phyloP scores from a whole-genome alignment of 2,113 vertebrate species.

The Nycticorax nycticorax region DNA sequence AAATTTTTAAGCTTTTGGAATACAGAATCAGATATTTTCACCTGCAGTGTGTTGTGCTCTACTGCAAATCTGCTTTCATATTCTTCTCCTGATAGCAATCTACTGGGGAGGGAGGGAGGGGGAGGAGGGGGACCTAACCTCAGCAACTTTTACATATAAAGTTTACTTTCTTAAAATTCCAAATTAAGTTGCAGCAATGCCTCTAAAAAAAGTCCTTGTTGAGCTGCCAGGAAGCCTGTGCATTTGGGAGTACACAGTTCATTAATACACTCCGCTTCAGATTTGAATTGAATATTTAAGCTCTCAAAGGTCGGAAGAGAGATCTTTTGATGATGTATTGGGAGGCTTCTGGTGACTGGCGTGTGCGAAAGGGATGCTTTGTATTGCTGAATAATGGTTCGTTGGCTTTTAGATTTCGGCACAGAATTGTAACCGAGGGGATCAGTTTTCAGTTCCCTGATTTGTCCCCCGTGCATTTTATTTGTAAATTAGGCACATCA shows the following conservation, averaged over 20 bases:
- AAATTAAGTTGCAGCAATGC: not conserved
- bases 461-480: not conserved
- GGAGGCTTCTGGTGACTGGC: not conserved
- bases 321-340: not conserved
- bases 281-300: not conserved
- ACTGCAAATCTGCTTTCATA: constrained; percentile 33
- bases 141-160: not conserved
- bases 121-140: not conserved
- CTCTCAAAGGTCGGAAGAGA: not conserved
- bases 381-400: not conserved
- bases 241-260: not conserved
- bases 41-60: not conserved
- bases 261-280: not conserved
- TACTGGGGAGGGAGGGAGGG: not conserved
- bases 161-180: not conserved
- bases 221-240: not conserved
- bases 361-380: not conserved
- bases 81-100: constrained; percentile 10
- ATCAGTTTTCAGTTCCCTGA: not conserved
- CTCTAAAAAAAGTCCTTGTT: not conserved
- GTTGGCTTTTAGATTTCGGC: not conserved
- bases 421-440: not conserved
- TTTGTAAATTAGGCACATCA: not conserved
- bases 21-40: constrained; percentile 39
- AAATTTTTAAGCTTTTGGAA: constrained; percentile 44